Base-by-base conservation (phyloP, 1,140 invertebrate species). In the Drosophila parabipectinata region DNA sequence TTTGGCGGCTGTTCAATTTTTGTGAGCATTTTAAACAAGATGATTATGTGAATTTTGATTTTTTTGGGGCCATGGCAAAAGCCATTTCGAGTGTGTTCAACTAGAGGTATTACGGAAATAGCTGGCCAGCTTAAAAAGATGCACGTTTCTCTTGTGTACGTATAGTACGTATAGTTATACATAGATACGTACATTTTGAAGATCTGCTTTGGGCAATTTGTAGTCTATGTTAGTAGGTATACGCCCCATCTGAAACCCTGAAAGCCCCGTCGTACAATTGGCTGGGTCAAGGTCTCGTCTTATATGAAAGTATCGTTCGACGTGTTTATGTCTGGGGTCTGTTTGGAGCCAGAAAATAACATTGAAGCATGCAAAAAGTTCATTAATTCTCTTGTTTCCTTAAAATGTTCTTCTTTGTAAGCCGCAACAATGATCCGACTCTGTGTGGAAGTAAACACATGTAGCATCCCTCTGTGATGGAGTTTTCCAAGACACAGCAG, bases 271-370 rank as follows among this genome's bases (percentile, higher is more conserved):
- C 60, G 26, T 28, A 28, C 26, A 28, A 28, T 5, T 7, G 5
- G 45, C 39, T 80, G 50, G 80, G 81, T 85, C 80, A 85, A 85
- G 80, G 80, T 83, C 73, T 72, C 44, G 21, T 1, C 32, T 9
- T 15, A 2, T 18, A 41, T 68, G 24, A 39, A 55, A 55, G 51
- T 69, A 69, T 69, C 62, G 55, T 47, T 18, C 64, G 60, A 83
- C 75, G 79, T 79, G 71, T 84, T 79, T 72, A 79, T 79, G 61
- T 57, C 76, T 82, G 78, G 78, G 78, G 78, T 68, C 56, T 56
- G 67, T 72, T 60, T 48, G 15, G 18, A 61, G 34, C 56, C 39
- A 12, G 21, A 12, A 64, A 64, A 14, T 41, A 21, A 59, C 32
- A 47, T 37, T 9, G 32, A 79, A 62, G 76, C 76, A 56, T 79